phyloP scores from a whole-genome alignment of 2,797 vertebrate genomes.

The Cephalopachus bancanus region DNA sequence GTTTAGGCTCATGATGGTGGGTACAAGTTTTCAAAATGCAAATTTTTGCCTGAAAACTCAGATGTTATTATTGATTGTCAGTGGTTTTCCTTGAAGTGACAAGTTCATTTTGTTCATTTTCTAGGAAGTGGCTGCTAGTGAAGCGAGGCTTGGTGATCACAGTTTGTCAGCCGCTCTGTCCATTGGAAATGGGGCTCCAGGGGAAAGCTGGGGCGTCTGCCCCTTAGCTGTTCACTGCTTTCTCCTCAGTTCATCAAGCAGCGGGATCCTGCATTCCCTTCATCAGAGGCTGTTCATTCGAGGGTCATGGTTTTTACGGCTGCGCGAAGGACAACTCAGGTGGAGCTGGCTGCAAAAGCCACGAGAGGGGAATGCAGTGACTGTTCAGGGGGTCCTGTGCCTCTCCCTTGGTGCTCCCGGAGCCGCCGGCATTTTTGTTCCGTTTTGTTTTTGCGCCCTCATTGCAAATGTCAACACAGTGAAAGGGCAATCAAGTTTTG shows the following conservation, averaged over 20 bases:
- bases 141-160: background rate
- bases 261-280: background rate
- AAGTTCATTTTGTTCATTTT: conserved; percentile 62
- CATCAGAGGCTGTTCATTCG: too few relatives aligned
- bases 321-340: conserved; percentile 13
- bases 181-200: conserved; percentile 27
- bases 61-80: conserved; percentile 34
- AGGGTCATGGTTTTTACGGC: background rate
- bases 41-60: conserved; percentile 44
- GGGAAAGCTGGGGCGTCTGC: conserved; percentile 28
- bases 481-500: conserved; percentile 46
- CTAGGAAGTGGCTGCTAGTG: conserved; percentile 22
- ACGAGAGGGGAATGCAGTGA: background rate
- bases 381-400: background rate
- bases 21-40: conserved; percentile 59
- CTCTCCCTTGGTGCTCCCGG: conserved; percentile 18
- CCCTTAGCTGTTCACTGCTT: background rate
- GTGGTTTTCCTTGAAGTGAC: conserved; percentile 56
- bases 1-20: background rate
- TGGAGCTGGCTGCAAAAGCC: background rate
- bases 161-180: conserved; percentile 37
- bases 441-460: conserved; percentile 42
- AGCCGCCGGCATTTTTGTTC: conserved; percentile 26
- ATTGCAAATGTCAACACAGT: background rate
- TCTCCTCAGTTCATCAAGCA: conserved; percentile 21